A percentile compares a stretch with the other conserved stretches of the same genome.
Conservation (phyloP, 2,888 invertebrate species). For the Oeneis ivallda region DNA sequence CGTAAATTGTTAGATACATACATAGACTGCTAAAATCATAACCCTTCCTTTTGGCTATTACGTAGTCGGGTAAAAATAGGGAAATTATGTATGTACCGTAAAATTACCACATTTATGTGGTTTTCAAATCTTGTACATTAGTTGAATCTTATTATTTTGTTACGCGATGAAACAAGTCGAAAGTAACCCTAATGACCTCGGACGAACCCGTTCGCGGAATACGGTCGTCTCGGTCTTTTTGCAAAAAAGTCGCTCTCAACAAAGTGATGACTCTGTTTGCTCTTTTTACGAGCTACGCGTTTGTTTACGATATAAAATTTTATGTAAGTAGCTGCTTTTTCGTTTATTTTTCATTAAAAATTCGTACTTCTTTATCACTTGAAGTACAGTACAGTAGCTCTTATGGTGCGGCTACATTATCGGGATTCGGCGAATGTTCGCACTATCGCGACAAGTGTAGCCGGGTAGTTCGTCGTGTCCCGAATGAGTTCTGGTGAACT, state of each 20-base stretch:
- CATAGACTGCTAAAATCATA: too few relatives aligned
- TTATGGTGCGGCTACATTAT: too few relatives aligned
- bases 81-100: not conserved
- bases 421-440: too few relatives aligned
- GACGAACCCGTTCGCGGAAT: conserved; percentile 49
- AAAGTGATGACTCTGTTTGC: conserved; percentile 43
- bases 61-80: too few relatives aligned
- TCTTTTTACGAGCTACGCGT: conserved; percentile 38
- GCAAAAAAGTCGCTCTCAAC: conserved; percentile 40
- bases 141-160: conserved; percentile 7
- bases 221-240: conserved; percentile 40
- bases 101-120: too few relatives aligned
- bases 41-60: too few relatives aligned
- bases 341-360: not conserved
- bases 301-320: conserved; percentile 39
- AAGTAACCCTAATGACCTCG: conserved; percentile 54
- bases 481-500: too few relatives aligned
- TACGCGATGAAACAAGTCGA: conserved; percentile 43
- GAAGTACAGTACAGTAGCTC: too few relatives aligned
- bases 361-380: not conserved
- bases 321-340: conserved; percentile 3
- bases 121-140: too few relatives aligned
- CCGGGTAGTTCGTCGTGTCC: too few relatives aligned
- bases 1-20: too few relatives aligned
- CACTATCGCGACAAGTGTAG: too few relatives aligned